These are phyloP conservation scores for Neomorphus geoffroyi DNA, from an alignment of 2,797 vertebrate genomes.

Conservation along the genomic window DNA sequence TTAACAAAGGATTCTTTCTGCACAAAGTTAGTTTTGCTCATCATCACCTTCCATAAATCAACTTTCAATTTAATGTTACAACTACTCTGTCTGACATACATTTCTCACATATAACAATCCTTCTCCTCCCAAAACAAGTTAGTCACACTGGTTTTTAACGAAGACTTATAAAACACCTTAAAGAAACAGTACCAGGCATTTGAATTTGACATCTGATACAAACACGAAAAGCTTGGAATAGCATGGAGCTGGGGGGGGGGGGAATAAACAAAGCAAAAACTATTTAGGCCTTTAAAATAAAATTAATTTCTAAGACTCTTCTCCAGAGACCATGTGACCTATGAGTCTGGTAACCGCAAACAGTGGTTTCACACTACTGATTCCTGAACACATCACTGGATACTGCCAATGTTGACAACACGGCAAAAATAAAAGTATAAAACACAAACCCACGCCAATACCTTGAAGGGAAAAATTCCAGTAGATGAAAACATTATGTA, in stretches of 20 bases:
- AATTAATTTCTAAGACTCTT: neutral
- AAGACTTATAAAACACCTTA: neutral
- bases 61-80: neutral
- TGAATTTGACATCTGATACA: neutral
- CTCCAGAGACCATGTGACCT: neutral
- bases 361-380: neutral
- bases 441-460: neutral
- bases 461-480: rapidly evolving
- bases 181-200: neutral
- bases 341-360: neutral
- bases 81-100: neutral
- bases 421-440: neutral
- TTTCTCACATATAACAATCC: neutral
- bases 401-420: neutral
- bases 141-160: neutral
- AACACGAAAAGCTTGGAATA: neutral
- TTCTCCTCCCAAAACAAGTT: neutral
- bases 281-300: neutral
- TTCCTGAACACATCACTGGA: neutral
- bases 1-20: neutral
- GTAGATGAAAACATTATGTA: neutral
- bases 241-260: too few species aligned
- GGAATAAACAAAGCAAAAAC: neutral
- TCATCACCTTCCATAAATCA: neutral
- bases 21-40: neutral